These are phyloP conservation scores for Stigmatopora nigra DNA, from an alignment of 2,113 vertebrate species.

Conservation along the genomic window DNA sequence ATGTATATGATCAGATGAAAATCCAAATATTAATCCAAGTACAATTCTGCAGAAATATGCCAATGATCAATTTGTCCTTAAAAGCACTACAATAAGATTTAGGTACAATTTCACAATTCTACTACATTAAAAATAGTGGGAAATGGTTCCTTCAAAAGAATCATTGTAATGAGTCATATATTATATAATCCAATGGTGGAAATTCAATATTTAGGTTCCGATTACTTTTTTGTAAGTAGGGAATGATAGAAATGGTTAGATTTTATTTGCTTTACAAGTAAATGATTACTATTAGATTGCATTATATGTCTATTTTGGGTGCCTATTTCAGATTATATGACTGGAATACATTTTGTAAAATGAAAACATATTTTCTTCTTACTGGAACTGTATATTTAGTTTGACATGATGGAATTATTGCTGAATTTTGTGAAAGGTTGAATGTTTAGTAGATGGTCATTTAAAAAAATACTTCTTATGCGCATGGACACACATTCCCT, in stretches of 20 bases:
- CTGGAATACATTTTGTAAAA: too few relatives aligned
- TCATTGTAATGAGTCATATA: too few relatives aligned
- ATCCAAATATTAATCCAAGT: too few relatives aligned
- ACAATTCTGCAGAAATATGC: too few relatives aligned
- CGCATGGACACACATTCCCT: background rate
- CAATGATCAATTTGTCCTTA: background rate
- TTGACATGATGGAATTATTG: background rate
- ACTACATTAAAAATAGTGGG: background rate
- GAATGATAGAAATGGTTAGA: background rate
- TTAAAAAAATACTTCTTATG: background rate
- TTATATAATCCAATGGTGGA: background rate
- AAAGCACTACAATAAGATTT: background rate
- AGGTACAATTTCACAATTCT: background rate
- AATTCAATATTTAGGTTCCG: background rate
- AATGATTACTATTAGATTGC: too few relatives aligned
- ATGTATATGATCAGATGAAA: too few relatives aligned
- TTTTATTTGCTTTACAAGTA: background rate
- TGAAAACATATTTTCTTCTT: too few relatives aligned
- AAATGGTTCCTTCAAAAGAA: background rate
- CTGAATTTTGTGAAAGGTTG: background rate
- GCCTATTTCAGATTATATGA: too few relatives aligned
- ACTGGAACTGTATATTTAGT: background rate
- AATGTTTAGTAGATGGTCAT: background rate
- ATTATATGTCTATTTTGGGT: too few relatives aligned
- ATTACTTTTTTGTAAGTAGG: background rate